Evolutionary conservation across 2,113 vertebrate genomes (phyloP), one percentile per base, ranked within the genome.

Genomic region (Struthidea cinerea): DNA sequence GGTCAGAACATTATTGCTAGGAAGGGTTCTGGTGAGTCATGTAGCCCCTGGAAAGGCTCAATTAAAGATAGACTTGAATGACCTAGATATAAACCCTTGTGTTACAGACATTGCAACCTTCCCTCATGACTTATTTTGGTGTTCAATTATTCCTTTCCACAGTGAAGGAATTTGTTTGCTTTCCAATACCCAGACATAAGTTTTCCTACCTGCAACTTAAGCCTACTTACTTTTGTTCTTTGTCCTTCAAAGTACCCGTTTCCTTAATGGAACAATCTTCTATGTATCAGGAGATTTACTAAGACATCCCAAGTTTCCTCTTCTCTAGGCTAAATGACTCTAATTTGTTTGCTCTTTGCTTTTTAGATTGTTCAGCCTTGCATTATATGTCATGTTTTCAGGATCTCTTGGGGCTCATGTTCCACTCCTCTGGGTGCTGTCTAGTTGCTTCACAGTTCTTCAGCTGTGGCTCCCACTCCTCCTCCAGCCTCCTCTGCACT

Each of bases 41-140:
- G 69, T 93, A 96, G 96, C 95, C 93, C 27, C 86, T 71, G 94
- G 96, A 94, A 90, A 95, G 69, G 76, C 89, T 90, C 84, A 70
- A 91, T 83, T 96, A 84, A 95, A 89, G 80, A 78, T 9, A 84
- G 68, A 74, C 64, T 75, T 67, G 80, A 78, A 63, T 89, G 89
- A 89, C 95, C 94, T 92, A 94, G 44, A 95, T 92, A 67, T 35
- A 84, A 94, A 80, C 83, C 83, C 86, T 92, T 89, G 71, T 87
- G 52, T 84, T 93, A 84, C 30, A 44, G 76, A 70, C 68, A 68
- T 84, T 47, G n/a, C 56, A 89, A 4, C 69, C 60, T 93, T 84
- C 76, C 37, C 60, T 50, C 9, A 7, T 78, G 64, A 67, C 60
- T 92, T 70, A 42, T 35, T 89, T 89, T 89, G 35, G 3, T 6